Evolutionary conservation across 2,888 invertebrate species (phyloP), one percentile per base, ranked within the genome.

Genomic region (Cephus pulcher): DNA sequence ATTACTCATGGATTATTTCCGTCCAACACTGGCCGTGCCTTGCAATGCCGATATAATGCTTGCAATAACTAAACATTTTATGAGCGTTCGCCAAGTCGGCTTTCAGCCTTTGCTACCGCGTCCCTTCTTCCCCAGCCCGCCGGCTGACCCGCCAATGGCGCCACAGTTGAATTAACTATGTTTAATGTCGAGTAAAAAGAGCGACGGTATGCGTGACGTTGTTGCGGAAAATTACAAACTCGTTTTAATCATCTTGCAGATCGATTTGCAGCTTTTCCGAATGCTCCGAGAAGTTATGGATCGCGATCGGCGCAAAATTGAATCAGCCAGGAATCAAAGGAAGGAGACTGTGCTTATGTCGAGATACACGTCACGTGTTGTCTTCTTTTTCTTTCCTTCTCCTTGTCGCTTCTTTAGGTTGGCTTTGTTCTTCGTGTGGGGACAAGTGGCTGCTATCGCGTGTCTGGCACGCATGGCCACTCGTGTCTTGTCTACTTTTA

Each of bases 1-100:
- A 87, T 88, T 87, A 85, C 84, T 86, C 87, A 85, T 81, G 84
- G 85, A 88, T 88, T 88, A 88, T 88, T 88, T 88, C 84, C 82
- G 86, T 85, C 84, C 84, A 80, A 80, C 82, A 81, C 78, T 81
- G 83, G 79, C 78, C 79, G 79, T 79, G 80, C 79, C 79, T 76
- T 76, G 75, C 79, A 79, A 79, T 78, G 73, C 78, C 84, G 80
- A 82, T 84, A 85, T 85, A 86, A 85, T 83, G 84, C 81, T 79
- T 77, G 84, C 85, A 86, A 87, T 86, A 87, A 87, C 86, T 82
- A 86, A 87, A 86, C 86, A 86, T 85, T 88, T 86, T 86, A 87
- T 82, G 87, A 85, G 78, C 82, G 76, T 76, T 69, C 77, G 77
- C 80, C 70, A 74, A 80, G 82, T 82, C 86, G 79, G 68, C 77